Base-by-base conservation (phyloP, 1,140 invertebrate species). In the Bursaphelenchus mucronatus region DNA sequence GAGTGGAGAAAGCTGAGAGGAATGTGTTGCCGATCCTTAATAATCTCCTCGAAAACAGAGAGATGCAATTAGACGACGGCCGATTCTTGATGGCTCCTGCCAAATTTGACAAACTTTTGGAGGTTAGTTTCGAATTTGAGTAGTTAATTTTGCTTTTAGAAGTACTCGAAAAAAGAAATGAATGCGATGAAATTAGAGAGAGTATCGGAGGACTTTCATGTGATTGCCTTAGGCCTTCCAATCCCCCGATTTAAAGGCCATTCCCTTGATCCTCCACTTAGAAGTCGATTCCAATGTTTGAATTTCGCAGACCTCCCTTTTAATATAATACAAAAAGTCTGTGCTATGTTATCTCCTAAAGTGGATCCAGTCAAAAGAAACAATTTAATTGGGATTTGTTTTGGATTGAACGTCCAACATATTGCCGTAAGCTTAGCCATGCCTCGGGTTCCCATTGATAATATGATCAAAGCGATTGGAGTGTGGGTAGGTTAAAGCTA, bases 21-120 rank as follows among this genome's bases (percentile, higher is more conserved):
- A 97, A 97, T 85, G 92, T 97, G 40, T 84, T 97, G 50, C 94
- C 94, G 49, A 89, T 97, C 46, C 82, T 97, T n/a, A 97, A 97
- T 83, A 97, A 97, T 85, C 86, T 97, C 39, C 83, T 97, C n/a
- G 94, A 97, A 85, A 97, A 97, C 83, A 85, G 94, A 56, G 94
- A 97, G 83, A 96, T 97, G 92, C 91, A 97, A 82, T 84, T 97
- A 50, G 94, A 97, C 84, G 93, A 96, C 86, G 94, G 94, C 0
- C 84, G 92, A 69, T 92, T 96, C 82, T 84, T 97, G 13, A 89
- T 97, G 76, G 87, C 90, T 2, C 87, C 91, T 30, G 82, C 87
- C 3, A 86, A 91, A 83, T 97, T 94, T 81, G 92, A 97, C 79
- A 90, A 91, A 83, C 84, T 97, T 9, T 82, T 93, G 7, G 79